These are phyloP conservation scores for Nylanderia fulva DNA, from an alignment of 1,140 invertebrate genomes.

Conservation along the genomic window DNA sequence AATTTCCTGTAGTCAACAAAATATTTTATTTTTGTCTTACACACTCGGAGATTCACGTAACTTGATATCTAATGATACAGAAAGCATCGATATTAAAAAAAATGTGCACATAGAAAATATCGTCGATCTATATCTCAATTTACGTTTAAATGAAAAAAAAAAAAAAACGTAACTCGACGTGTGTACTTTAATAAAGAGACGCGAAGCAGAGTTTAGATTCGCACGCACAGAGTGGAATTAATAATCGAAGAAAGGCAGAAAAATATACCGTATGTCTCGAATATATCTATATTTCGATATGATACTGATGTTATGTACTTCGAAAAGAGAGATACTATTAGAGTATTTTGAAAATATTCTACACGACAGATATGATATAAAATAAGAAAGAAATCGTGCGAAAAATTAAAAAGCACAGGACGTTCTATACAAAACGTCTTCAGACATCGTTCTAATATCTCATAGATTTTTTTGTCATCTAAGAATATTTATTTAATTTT, in stretches of 20 bases:
- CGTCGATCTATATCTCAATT: neutral
- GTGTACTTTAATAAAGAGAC: neutral
- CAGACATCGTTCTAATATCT: slow-evolving; percentile 3
- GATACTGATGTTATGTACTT: neutral
- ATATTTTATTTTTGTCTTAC: neutral
- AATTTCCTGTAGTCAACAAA: no score
- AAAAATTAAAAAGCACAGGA: slow-evolving; percentile 16
- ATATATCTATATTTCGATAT: slow-evolving; percentile 5
- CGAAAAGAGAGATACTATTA: neutral
- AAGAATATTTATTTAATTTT: slow-evolving; percentile 42
- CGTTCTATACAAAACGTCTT: neutral
- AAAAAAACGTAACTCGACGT: neutral
- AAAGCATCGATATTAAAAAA: neutral
- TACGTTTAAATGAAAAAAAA: slow-evolving; percentile 11
- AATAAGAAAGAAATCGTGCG: neutral
- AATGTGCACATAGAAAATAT: neutral
- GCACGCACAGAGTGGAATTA: neutral
- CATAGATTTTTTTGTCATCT: neutral
- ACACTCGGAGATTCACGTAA: neutral
- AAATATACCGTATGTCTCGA: slow-evolving; percentile 2
- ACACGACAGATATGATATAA: neutral
- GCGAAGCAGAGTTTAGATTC: neutral
- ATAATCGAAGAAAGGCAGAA: neutral
- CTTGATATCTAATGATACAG: neutral
- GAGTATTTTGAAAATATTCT: slow-evolving; percentile 13